Evolutionary conservation across 2,113 vertebrate species (phyloP).

Genomic region (Psettodes erumei): DNA sequence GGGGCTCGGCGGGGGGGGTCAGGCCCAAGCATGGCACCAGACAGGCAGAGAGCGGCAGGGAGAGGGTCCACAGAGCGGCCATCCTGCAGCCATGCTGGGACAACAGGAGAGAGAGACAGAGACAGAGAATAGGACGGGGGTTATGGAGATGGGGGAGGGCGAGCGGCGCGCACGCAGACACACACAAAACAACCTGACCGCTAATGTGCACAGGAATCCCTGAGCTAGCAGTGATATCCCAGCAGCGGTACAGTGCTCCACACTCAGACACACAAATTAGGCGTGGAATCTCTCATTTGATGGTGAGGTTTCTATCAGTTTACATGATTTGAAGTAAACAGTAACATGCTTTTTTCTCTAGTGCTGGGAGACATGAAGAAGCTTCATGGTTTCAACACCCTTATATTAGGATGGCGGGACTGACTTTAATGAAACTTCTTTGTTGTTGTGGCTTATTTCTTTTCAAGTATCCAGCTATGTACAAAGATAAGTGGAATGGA

Average conservation of each 20-base stretch:
- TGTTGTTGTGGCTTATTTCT: constrained; percentile 1
- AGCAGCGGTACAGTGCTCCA: constrained; percentile 43
- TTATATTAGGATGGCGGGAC: background rate
- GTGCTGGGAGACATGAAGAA: background rate
- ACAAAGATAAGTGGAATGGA: background rate
- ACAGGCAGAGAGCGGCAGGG: constrained; percentile 41
- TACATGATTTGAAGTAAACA: background rate
- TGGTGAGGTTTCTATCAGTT: no score
- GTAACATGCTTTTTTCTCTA: constrained; percentile 1
- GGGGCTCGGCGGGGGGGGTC: constrained; percentile 27
- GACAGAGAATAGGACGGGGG: constrained; percentile 28
- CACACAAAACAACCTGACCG: constrained; percentile 32
- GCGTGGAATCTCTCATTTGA: no score
- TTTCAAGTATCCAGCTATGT: background rate
- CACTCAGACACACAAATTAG: constrained; percentile 18
- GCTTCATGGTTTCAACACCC: background rate
- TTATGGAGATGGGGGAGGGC: constrained; percentile 30
- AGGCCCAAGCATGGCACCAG: constrained; percentile 35
- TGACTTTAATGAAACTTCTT: background rate
- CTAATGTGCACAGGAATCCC: constrained; percentile 81
- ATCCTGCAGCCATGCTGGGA: constrained; percentile 66
- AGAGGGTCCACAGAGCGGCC: constrained; percentile 48
- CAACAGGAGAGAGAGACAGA: constrained; percentile 33
- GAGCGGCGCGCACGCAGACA: constrained; percentile 7
- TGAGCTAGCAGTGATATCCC: constrained; percentile 72